Base-by-base conservation (phyloP, 2,113 vertebrate genomes). In the Nothocercus nigrocapillus region DNA sequence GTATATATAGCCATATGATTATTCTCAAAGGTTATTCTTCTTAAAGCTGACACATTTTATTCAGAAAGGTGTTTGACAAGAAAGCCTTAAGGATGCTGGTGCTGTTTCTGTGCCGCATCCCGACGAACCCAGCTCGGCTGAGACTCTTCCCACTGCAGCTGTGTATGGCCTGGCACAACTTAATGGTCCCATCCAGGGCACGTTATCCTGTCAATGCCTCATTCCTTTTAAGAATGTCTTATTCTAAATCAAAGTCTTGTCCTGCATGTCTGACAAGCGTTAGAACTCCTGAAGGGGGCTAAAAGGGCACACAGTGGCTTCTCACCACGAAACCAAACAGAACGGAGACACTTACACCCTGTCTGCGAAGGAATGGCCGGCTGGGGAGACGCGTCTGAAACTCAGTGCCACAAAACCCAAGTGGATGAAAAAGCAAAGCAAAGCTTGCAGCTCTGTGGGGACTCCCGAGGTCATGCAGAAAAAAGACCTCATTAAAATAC, bases 401-500 rank as follows among this genome's bases (percentile, higher is more conserved):
- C 72, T 63, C 69, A 20, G n/a, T 42, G 63, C 32, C 64, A 30
- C 9, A 56, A 27, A 67, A 67, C 91, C 79, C 53, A 42, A 88
- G 76, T n/a, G 74, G 74, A 79, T 74, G 1, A 28, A 3, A 69
- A 93, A 45, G 45, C 16, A 45, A 90, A 92, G 4, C 4, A 78
- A 32, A 92, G 40, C 70, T 90, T 47, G 38, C 64, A 89, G 25
- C 58, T 78, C 88, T 79, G 53, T 9, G 69, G 13, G 9, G 2
- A 73, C 83, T 87, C 67, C 75, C 64, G 28, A 85, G 76, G 5
- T 66, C 58, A 75, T 73, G 69, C 40, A 82, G 87, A 27, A 56
- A 87, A 74, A 47, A 7, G 18, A 85, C 47, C 62, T 88, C 93
- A 92, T 86, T 91, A 85, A 96, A 92, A 73, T 51, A 59, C 36